Evolutionary conservation across 2,113 vertebrate species (phyloP).

Genomic region (Misgurnus anguillicaudatus): DNA sequence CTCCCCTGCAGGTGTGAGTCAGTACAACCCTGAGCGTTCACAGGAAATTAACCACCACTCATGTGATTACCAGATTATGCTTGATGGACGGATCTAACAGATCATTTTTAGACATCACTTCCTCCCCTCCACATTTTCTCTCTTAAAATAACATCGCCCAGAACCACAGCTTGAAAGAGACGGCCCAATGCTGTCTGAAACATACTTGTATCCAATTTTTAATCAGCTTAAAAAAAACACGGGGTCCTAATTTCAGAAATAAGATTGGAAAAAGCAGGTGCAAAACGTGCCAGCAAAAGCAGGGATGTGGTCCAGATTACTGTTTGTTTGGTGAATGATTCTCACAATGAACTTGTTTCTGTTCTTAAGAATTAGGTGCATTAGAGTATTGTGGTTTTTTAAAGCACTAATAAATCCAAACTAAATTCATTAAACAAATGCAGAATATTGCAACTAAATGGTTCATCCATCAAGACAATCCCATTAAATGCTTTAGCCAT

Average conservation of each 20-base stretch:
- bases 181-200: slow-evolving; percentile 1
- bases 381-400: neutral
- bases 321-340: neutral
- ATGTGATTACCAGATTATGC: slow-evolving; percentile 58
- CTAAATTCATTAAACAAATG: neutral
- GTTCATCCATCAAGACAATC: slow-evolving; percentile 1
- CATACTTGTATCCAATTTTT: slow-evolving; percentile 7
- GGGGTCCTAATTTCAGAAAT: slow-evolving; percentile 4
- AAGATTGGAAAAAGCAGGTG: neutral
- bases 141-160: slow-evolving; percentile 42
- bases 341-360: neutral
- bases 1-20: slow-evolving; percentile 49
- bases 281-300: neutral
- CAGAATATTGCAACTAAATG: neutral
- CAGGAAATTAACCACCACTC: slow-evolving; percentile 57
- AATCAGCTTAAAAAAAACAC: slow-evolving; percentile 21
- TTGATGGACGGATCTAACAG: slow-evolving; percentile 42
- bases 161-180: slow-evolving; percentile 24
- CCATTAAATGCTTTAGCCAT: slow-evolving; percentile 8
- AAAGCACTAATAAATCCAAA: neutral
- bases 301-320: neutral
- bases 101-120: slow-evolving; percentile 45
- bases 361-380: neutral
- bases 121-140: slow-evolving; percentile 42
- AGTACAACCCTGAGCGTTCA: slow-evolving; percentile 31